Evolutionary conservation across 2,113 vertebrate genomes (phyloP).

Genomic region (Scomber japonicus): DNA sequence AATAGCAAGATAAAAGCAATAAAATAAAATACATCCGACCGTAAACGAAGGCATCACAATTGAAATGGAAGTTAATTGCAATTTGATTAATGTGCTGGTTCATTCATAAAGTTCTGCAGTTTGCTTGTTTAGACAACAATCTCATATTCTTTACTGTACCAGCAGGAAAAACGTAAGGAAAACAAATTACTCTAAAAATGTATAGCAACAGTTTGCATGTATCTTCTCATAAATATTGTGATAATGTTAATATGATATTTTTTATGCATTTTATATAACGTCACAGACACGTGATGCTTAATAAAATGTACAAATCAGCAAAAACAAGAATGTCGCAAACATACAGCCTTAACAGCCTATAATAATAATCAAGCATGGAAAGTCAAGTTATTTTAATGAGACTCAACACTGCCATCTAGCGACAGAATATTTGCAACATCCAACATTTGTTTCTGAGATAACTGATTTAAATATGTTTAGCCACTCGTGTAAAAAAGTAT

Average conservation of each 20-base stretch:
- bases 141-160: background rate
- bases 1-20: too few species aligned
- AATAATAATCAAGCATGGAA: background rate
- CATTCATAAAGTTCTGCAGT: fast-evolving
- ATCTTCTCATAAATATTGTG: background rate
- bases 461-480: background rate
- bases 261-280: too few species aligned
- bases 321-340: background rate
- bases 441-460: background rate
- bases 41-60: background rate
- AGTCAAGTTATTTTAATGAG: background rate
- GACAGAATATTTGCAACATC: background rate
- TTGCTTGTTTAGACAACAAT: background rate
- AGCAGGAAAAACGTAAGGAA: too few species aligned
- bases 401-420: constrained; percentile 55
- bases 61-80: background rate
- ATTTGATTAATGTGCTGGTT: background rate
- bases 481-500: too few species aligned
- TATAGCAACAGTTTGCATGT: too few species aligned
- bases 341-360: background rate
- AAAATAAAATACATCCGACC: background rate
- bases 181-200: background rate
- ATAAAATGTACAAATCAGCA: too few species aligned
- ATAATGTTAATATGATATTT: background rate
- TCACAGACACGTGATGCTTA: background rate